Base-by-base conservation (phyloP, 2,113 vertebrate species). In the Phalacrocorax aristotelis region DNA sequence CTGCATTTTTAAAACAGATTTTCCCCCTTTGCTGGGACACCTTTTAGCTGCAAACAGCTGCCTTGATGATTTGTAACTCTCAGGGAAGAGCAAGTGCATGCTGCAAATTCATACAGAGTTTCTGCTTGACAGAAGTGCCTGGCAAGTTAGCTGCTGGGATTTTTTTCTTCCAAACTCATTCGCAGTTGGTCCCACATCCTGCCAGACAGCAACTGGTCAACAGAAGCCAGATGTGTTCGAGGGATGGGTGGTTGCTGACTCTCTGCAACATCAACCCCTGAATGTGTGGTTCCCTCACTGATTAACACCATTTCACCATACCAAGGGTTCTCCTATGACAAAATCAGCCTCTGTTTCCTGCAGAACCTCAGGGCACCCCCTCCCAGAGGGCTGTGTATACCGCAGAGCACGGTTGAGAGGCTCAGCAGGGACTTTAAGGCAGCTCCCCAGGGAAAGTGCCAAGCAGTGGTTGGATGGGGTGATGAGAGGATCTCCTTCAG, bases 71-170 rank as follows among this genome's bases (percentile, higher is more conserved):
- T 83, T 75, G 13, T 27, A 77, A 21, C 9, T 49, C 82, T 48
- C 2, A 0, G 54, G 29, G 38, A 69, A 80, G 55, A 69, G n/a
- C 1, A 1, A 78, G n/a, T 5, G 10, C 19, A 3, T 1, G 1
- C 12, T 12, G 44, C 21, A 72, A 69, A 77, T 64, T 29, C 17
- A 19, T 11, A n/a, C 6, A 30, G n/a, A 40, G 15, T n/a, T 80
- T 80, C 49, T 75, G 20, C 79, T 42, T 32, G 51, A 40, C 48
- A 54, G 44, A 44, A 81, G 38, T 8, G 1, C 10, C 16, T n/a
- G 49, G 38, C 2, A 2, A 34, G 44, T 21, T 4, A 17, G 6
- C 13, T 23, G 21, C 52, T 9, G 21, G 46, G 36, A 3, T 29
- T 26, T 58, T 58, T n/a, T 61, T 4, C 46, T 78, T 87, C 84